Evolutionary conservation across 2,113 vertebrate genomes (phyloP).

Genomic region (Cranoglanis bouderius): DNA sequence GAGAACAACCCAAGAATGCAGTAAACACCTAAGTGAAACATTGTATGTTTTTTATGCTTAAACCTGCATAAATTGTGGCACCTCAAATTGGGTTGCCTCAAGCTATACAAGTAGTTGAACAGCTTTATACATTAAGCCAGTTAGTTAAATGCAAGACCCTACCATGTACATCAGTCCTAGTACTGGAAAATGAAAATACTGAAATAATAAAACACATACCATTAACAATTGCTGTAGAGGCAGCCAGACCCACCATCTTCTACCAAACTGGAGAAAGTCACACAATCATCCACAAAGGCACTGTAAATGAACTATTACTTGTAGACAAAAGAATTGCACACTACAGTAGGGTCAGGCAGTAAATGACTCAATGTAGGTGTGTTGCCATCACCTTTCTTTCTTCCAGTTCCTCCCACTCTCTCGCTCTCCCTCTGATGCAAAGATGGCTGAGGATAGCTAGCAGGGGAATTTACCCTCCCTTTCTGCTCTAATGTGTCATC

Average conservation of each 20-base stretch:
- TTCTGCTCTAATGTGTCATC: slow-evolving; percentile 34
- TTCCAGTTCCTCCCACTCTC: slow-evolving; percentile 9
- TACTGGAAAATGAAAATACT: neutral
- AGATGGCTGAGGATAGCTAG: slow-evolving; percentile 23
- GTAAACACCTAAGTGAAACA: neutral
- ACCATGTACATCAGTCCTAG: neutral
- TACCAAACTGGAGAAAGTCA: slow-evolving; percentile 25
- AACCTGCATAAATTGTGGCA: neutral
- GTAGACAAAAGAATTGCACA: neutral
- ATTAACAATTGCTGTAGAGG: slow-evolving; percentile 44
- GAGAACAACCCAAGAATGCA: slow-evolving; percentile 15
- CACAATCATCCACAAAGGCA: slow-evolving; percentile 16
- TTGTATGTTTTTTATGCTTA: neutral
- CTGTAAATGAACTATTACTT: slow-evolving; percentile 9
- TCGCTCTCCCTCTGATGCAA: neutral
- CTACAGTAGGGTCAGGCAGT: neutral
- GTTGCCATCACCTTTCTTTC: slow-evolving; percentile 35
- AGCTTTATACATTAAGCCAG: neutral
- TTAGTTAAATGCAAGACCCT: neutral
- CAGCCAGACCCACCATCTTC: slow-evolving; percentile 55
- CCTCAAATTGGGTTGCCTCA: neutral
- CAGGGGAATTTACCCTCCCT: slow-evolving; percentile 52
- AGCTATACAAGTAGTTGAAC: neutral
- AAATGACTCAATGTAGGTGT: slow-evolving; percentile 44
- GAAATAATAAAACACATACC: slow-evolving; percentile 53